These are phyloP conservation scores for Drosophila trapezifrons DNA, from an alignment of 1,140 invertebrate genomes.

Conservation along the genomic window DNA sequence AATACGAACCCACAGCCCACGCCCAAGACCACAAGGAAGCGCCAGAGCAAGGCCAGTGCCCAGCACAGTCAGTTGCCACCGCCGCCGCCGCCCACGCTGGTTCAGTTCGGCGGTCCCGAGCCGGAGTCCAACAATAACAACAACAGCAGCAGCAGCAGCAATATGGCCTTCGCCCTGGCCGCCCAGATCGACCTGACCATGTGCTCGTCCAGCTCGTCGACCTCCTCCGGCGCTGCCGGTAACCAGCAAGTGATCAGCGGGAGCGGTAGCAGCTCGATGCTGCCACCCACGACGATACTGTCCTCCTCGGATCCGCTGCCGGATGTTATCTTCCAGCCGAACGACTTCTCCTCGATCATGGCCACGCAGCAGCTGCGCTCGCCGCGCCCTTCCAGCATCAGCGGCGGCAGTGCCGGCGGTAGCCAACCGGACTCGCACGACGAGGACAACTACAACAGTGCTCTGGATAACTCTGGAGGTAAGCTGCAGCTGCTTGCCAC, in stretches of 20 bases:
- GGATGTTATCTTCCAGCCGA: conserved; percentile 79
- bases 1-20: conserved; percentile 25
- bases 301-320: conserved; percentile 78
- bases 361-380: conserved; percentile 74
- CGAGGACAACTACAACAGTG: conserved; percentile 65
- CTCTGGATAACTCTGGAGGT: conserved; percentile 73
- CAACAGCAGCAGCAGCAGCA: conserved; percentile 32
- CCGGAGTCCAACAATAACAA: conserved; percentile 39
- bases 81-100: conserved; percentile 15
- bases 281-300: conserved; percentile 76
- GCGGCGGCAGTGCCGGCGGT: conserved; percentile 55
- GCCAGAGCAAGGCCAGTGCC: conserved; percentile 55
- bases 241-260: conserved; percentile 46
- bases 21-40: conserved; percentile 58
- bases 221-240: conserved; percentile 40
- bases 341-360: conserved; percentile 79
- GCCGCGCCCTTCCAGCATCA: conserved; percentile 50
- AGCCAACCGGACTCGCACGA: conserved; percentile 60
- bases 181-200: conserved; percentile 78
- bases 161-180: conserved; percentile 54
- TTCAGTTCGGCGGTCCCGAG: conserved; percentile 23
- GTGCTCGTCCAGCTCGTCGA: conserved; percentile 78
- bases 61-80: conserved; percentile 8
- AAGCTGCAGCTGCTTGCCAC: neutral
- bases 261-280: conserved; percentile 53